Evolutionary conservation across 2,797 vertebrate genomes (phyloP).

Genomic region (Aphelocoma californica): DNA sequence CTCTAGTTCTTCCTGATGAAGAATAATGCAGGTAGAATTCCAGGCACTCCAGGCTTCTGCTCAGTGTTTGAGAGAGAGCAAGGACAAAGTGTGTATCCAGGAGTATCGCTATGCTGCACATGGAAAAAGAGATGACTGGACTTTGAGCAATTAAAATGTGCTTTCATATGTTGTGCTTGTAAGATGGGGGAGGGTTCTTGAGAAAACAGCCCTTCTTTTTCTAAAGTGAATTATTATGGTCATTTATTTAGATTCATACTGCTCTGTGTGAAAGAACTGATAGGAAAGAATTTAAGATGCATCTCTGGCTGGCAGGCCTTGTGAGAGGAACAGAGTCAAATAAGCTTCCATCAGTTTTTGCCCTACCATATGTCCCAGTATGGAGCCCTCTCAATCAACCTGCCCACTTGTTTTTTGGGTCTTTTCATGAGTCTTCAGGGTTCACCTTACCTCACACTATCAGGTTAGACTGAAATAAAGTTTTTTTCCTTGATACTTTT

Average conservation of each 20-base stretch:
- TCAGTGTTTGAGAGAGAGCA: neutral
- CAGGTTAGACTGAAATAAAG: neutral
- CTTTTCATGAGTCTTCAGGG: neutral
- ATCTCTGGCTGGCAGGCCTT: neutral
- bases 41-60: neutral
- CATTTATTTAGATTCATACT: neutral
- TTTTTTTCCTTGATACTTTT: neutral
- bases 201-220: neutral
- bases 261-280: neutral
- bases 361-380: neutral
- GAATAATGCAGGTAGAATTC: neutral
- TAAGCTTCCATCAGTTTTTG: neutral
- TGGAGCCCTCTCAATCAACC: neutral
- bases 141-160: neutral
- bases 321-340: neutral
- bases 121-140: neutral
- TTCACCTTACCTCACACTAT: neutral
- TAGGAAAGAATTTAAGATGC: neutral
- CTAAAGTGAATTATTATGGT: neutral
- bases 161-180: neutral
- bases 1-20: neutral
- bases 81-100: neutral
- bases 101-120: rapidly evolving
- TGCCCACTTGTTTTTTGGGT: neutral
- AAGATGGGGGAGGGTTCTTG: rapidly evolving